Percentiles rank a stretch among this genome's conserved stretches.
Conservation (phyloP, 2,888 invertebrate genomes). For the Julus scanicus region DNA sequence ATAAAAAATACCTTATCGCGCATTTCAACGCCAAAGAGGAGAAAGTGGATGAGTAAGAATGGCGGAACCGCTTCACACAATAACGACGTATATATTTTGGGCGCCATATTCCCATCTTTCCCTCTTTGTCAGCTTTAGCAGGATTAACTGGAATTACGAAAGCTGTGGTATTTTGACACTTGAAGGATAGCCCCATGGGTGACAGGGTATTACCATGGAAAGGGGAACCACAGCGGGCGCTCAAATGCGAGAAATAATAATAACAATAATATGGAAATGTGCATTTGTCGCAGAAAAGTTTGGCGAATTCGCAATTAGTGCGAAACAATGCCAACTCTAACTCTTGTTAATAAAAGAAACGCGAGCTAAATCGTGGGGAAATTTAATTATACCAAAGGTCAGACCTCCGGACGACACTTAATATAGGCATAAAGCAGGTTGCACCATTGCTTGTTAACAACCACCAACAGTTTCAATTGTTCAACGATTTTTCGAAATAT, state of each 20-base stretch:
- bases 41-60: neutral
- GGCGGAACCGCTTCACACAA: neutral
- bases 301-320: neutral
- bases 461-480: too few species aligned
- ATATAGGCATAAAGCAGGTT: too few species aligned
- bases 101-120: neutral
- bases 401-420: too few species aligned
- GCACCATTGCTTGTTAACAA: too few species aligned
- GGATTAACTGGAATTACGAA: neutral
- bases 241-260: neutral
- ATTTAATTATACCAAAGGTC: too few species aligned
- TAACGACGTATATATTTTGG: neutral
- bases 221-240: neutral
- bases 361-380: too few species aligned
- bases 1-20: neutral
- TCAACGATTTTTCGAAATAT: too few species aligned
- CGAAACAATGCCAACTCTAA: neutral
- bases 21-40: neutral
- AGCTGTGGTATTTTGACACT: neutral
- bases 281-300: neutral
- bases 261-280: neutral
- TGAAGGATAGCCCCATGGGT: neutral
- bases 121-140: neutral
- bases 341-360: too few species aligned
- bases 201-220: neutral